These are phyloP conservation scores for Tretioscincus oriximinensis DNA, from an alignment of 2,113 vertebrate genomes.

Conservation along the genomic window DNA sequence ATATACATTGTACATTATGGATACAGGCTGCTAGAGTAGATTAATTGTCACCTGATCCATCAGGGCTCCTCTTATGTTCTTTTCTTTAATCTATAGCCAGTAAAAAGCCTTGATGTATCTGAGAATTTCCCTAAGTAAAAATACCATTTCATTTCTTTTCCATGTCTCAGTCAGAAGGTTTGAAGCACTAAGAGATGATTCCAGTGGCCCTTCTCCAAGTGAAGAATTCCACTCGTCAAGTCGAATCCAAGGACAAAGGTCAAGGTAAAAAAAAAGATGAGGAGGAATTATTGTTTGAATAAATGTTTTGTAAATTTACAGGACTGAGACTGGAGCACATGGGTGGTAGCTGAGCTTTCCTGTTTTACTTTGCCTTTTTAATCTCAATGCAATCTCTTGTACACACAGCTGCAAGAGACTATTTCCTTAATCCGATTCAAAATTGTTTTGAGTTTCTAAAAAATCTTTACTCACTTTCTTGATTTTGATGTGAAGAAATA, in stretches of 20 bases:
- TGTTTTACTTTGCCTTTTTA: background rate
- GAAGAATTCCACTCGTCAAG: slow-evolving; percentile 64
- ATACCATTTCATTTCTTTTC: slow-evolving; percentile 47
- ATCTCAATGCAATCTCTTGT: too few relatives aligned
- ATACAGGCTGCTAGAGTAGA: background rate
- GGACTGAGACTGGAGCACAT: background rate
- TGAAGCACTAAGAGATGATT: slow-evolving; percentile 73
- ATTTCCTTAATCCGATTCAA: background rate
- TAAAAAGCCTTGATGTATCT: slow-evolving; percentile 37
- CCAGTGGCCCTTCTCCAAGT: slow-evolving; percentile 55
- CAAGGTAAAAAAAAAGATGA: slow-evolving; percentile 64
- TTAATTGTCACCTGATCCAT: too few relatives aligned
- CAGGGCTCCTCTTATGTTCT: too few relatives aligned
- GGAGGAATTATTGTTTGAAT: background rate
- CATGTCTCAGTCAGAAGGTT: slow-evolving; percentile 69
- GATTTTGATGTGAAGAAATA: background rate
- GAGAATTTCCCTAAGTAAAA: background rate
- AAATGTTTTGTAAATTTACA: background rate
- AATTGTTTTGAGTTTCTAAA: background rate
- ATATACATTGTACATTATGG: background rate
- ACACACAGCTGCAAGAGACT: background rate
- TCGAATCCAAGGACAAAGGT: slow-evolving; percentile 68
- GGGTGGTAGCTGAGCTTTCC: background rate
- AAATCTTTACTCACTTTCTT: background rate
- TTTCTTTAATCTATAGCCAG: background rate